Evolutionary conservation across 2,888 invertebrate genomes (phyloP).

Genomic region (Elaeidobius kamerunicus): DNA sequence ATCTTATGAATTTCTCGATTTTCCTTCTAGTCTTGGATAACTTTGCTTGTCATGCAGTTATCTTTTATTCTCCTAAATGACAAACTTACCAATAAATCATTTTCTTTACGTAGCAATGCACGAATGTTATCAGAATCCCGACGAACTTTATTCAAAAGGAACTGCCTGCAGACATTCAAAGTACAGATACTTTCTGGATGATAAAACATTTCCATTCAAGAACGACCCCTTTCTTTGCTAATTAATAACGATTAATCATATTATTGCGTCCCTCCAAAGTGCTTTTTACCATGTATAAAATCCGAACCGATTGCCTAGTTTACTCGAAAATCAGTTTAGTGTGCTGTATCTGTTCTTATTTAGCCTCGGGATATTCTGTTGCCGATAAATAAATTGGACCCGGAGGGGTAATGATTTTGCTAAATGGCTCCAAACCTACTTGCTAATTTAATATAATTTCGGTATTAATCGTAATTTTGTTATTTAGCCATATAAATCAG

Average conservation of each 20-base stretch:
- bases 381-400: slow-evolving; percentile 27
- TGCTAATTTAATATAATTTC: slow-evolving; percentile 25
- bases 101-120: slow-evolving; percentile 6
- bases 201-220: slow-evolving; percentile 24
- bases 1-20: too few relatives aligned
- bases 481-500: slow-evolving; percentile 1
- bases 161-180: slow-evolving; percentile 24
- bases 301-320: slow-evolving; percentile 27
- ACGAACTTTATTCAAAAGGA: slow-evolving; percentile 18
- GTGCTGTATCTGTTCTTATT: slow-evolving; percentile 29
- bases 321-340: slow-evolving; percentile 34
- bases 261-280: slow-evolving; percentile 25
- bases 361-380: slow-evolving; percentile 22
- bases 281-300: slow-evolving; percentile 22
- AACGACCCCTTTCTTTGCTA: slow-evolving; percentile 27
- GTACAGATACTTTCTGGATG: slow-evolving; percentile 18
- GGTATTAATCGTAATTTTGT: neutral
- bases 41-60: slow-evolving; percentile 3
- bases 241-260: slow-evolving; percentile 31
- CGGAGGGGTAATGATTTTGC: slow-evolving; percentile 26
- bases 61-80: neutral
- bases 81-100: slow-evolving; percentile 18
- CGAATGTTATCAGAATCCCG: slow-evolving; percentile 10
- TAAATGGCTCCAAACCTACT: slow-evolving; percentile 23
- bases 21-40: too few relatives aligned